phyloP scores from a whole-genome alignment of 2,797 vertebrate species.

The Hapalemur alaotrensis region DNA sequence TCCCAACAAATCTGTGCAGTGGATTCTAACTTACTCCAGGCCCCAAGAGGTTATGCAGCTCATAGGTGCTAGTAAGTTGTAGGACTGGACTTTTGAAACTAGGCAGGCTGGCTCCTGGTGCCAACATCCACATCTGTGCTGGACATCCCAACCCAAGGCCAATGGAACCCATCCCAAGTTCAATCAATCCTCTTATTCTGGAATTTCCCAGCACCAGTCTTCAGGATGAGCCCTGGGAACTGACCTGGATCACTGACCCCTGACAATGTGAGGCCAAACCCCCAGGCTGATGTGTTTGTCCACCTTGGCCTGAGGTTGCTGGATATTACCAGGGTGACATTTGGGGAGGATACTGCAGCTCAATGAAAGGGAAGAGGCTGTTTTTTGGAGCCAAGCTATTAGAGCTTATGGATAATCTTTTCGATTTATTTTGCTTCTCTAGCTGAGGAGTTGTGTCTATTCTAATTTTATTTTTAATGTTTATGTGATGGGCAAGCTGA shows the following conservation, averaged over 20 bases:
- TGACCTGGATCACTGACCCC: neutral
- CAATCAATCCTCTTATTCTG: neutral
- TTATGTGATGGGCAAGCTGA: neutral
- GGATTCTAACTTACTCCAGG: neutral
- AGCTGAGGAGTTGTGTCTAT: neutral
- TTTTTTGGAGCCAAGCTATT: neutral
- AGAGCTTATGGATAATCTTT: neutral
- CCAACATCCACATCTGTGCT: neutral
- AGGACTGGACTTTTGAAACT: neutral
- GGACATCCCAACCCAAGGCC: neutral
- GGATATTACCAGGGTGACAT: neutral
- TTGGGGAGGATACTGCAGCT: neutral
- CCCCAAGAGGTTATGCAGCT: neutral
- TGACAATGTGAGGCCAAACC: neutral
- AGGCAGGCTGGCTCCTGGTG: neutral
- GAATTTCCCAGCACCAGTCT: neutral
- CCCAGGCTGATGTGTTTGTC: neutral
- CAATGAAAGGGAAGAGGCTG: neutral
- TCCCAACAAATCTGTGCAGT: neutral
- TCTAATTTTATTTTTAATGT: constrained; percentile 38
- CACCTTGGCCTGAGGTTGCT: neutral
- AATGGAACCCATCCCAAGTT: neutral
- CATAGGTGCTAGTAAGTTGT: neutral
- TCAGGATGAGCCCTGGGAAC: neutral
- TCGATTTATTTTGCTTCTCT: constrained; percentile 14